Evolutionary conservation across 92 coral and sea anemone species (phyloP), one percentile per base, ranked within the genome.

Genomic region (Anthopleura xanthogrammica): DNA sequence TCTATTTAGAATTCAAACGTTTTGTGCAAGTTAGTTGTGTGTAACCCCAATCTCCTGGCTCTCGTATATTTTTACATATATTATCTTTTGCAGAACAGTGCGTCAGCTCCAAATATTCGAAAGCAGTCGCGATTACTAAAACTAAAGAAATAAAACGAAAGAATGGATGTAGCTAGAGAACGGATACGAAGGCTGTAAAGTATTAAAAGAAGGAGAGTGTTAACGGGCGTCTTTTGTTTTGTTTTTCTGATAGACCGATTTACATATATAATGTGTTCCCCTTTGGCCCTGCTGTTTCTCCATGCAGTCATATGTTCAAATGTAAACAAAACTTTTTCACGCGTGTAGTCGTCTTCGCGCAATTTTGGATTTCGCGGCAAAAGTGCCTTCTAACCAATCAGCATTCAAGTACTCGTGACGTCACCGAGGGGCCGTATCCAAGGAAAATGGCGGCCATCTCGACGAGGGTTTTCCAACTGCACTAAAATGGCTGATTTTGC

Each of bases 31-130:
- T 76, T 60, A 81, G 81, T 82, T 66, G 64, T 56, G 89, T 86
- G 89, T 82, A 81, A 72, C 79, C 79, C 80, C 86, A 79, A 83
- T 57, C 84, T 81, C 16, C 87, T 76, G 79, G 82, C 79, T 83
- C 88, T 87, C 91, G 95, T 94, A 92, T 94, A 94, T 91, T 94
- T 94, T 94, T 94, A 94, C 95, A 94, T 94, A 94, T 89, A 91
- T 94, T 94, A 93, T 60, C 75, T 79, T 89, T 89, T 79, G 60
- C 54, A 76, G 84, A 89, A 80, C 80, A 70, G 64, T 76, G 79
- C 79, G 42, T 50, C 58, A 57, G 58, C 46, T 57, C 72, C 36
- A 80, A 80, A 60, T 65, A 60, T 52, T 43, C 84, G 16, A 85
- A 72, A 66, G 50, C 48, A 62, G 42, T 55, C 60, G 80, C 77